Evolutionary conservation across 2,797 vertebrate genomes (phyloP).

Genomic region (Danionella dracula): DNA sequence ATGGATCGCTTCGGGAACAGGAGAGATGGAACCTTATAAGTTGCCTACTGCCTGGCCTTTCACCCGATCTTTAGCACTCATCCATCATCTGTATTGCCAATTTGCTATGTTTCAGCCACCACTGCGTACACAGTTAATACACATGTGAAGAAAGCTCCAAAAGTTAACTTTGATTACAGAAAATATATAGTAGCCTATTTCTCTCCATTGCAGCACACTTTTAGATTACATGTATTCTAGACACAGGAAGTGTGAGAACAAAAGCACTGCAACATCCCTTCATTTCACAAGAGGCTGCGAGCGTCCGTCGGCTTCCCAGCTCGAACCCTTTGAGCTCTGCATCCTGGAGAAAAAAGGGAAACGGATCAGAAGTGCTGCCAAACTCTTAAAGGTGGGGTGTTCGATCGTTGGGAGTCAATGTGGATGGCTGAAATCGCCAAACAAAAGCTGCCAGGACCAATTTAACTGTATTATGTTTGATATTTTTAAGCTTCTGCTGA

Average conservation of each 20-base stretch:
- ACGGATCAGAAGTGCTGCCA: constrained; percentile 56
- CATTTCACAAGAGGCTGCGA: no score
- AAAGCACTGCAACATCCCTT: background rate
- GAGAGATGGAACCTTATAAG: constrained; percentile 54
- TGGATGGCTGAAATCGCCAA: no score
- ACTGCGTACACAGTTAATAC: constrained; percentile 13
- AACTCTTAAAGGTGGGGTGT: constrained; percentile 57
- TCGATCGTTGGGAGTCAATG: no score
- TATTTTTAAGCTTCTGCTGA: no score
- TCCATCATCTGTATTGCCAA: constrained; percentile 55
- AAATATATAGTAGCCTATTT: no score
- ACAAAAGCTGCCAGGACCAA: no score
- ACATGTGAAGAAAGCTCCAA: background rate
- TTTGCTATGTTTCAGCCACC: constrained; percentile 47
- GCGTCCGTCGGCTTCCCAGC: background rate
- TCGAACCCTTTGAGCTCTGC: background rate
- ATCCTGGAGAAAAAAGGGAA: constrained; percentile 38
- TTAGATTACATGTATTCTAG: background rate
- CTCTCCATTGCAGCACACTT: no score
- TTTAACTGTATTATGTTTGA: no score
- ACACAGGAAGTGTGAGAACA: background rate
- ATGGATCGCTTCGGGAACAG: constrained; percentile 59
- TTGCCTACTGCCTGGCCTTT: constrained; percentile 52
- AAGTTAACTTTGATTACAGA: background rate
- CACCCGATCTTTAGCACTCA: constrained; percentile 48